Conservation (phyloP, 1,140 invertebrate genomes). For the Apocrypta bakeri region DNA sequence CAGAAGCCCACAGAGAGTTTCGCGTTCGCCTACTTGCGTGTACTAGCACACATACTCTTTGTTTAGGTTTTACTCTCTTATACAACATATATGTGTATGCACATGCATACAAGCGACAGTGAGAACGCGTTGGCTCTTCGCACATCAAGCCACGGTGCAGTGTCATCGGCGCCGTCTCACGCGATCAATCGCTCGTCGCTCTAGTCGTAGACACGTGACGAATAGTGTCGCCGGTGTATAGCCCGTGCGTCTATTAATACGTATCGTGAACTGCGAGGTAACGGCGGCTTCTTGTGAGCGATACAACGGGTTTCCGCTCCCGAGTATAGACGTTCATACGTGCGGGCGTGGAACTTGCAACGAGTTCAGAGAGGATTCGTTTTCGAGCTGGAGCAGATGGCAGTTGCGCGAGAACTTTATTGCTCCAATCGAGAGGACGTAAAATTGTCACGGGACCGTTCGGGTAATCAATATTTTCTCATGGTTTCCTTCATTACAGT, state of each 20-base stretch:
- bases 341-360: not conserved
- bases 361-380: not conserved
- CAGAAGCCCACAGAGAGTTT: conserved; percentile 1
- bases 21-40: not conserved
- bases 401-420: conserved; percentile 7
- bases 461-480: conserved; percentile 30
- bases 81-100: not conserved
- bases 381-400: not conserved
- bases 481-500: not conserved
- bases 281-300: not conserved
- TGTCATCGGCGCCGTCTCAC: conserved; percentile 14
- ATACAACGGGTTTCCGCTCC: not conserved
- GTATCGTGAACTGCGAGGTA: not conserved
- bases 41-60: not conserved
- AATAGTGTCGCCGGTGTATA: not conserved
- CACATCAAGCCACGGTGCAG: not conserved
- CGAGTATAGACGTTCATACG: no score
- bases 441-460: not conserved
- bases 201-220: conserved; percentile 4
- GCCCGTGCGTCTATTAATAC: not conserved
- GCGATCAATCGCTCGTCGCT: not conserved
- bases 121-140: no score
- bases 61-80: not conserved
- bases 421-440: not conserved
- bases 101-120: not conserved